Conservation (phyloP, 1,140 invertebrate genomes). For the Micrasema minimum region DNA sequence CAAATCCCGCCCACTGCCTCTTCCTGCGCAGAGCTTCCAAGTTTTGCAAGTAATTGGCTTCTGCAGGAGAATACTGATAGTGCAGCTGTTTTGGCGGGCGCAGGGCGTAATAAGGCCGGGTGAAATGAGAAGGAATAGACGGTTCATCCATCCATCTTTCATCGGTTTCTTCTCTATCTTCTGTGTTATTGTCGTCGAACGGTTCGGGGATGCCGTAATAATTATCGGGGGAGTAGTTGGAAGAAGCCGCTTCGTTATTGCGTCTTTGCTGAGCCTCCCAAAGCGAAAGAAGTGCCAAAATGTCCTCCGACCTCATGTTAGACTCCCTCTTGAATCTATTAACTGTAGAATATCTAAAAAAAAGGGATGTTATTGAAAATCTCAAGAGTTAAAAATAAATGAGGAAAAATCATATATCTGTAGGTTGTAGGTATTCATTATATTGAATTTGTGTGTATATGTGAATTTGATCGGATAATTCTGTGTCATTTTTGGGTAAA, state of each 20-base stretch:
- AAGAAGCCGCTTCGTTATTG: constrained; percentile 63
- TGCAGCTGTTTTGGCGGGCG: constrained; percentile 35
- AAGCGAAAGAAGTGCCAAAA: constrained; percentile 62
- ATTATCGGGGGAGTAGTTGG: constrained; percentile 61
- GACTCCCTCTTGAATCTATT: constrained; percentile 60
- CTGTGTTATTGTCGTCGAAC: constrained; percentile 60
- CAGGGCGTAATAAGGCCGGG: constrained; percentile 33
- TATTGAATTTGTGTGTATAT: too few relatives aligned
- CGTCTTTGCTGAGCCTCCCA: constrained; percentile 66
- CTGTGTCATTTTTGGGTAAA: too few relatives aligned
- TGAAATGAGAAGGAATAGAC: constrained; percentile 57
- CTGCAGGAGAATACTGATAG: constrained; percentile 52
- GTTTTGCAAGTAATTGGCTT: constrained; percentile 54
- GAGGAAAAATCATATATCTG: too few relatives aligned
- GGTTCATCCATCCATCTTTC: constrained; percentile 64
- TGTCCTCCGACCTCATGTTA: constrained; percentile 64
- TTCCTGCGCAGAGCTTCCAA: constrained; percentile 63
- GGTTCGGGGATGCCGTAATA: constrained; percentile 60
- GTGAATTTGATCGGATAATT: too few relatives aligned
- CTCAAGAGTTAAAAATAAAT: too few relatives aligned
- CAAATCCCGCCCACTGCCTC: constrained; percentile 61
- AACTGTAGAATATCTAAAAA: constrained; percentile 46
- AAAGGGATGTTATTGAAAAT: not conserved
- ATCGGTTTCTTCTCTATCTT: constrained; percentile 59
- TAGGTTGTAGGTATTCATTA: too few relatives aligned